phyloP scores from a whole-genome alignment of 2,888 invertebrate genomes.

The Melieria crassipennis region DNA sequence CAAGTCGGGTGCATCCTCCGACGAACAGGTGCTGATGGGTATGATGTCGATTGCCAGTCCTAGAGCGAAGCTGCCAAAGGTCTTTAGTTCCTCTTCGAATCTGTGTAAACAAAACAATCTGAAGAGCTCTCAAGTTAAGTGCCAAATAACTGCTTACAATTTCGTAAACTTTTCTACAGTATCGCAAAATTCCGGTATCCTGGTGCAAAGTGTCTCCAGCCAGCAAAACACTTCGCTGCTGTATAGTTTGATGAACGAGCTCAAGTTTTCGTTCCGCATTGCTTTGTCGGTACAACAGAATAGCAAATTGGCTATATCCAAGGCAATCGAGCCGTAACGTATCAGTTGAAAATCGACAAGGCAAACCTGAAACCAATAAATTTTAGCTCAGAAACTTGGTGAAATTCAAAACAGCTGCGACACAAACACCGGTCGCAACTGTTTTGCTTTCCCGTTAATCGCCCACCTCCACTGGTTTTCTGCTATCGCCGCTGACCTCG shows the following conservation, averaged over 20 bases:
- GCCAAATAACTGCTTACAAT: slow-evolving; percentile 66
- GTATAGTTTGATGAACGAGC: slow-evolving; percentile 71
- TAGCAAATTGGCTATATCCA: slow-evolving; percentile 74
- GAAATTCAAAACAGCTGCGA: neutral
- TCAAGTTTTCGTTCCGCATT: slow-evolving; percentile 71
- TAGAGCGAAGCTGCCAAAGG: slow-evolving; percentile 74
- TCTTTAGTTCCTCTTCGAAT: slow-evolving; percentile 72
- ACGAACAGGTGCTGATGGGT: slow-evolving; percentile 76
- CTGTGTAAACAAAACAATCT: slow-evolving; percentile 60
- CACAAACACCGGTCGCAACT: neutral
- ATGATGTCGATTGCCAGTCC: slow-evolving; percentile 78
- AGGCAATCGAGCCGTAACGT: slow-evolving; percentile 75
- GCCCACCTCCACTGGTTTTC: slow-evolving; percentile 59
- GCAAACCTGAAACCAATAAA: slow-evolving; percentile 68
- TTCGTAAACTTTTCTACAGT: slow-evolving; percentile 69
- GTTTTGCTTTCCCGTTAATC: slow-evolving; percentile 5
- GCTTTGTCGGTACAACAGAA: slow-evolving; percentile 74
- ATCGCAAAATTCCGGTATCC: slow-evolving; percentile 57
- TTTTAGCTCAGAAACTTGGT: neutral
- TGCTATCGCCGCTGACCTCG: slow-evolving; percentile 48
- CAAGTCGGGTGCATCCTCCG: slow-evolving; percentile 77
- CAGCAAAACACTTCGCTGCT: slow-evolving; percentile 70
- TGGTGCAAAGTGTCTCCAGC: slow-evolving; percentile 68
- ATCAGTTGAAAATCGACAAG: slow-evolving; percentile 78
- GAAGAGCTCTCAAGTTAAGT: neutral